These are phyloP conservation scores for Daptonema setosum DNA, from an alignment of 2,888 invertebrate species.

Conservation along the genomic window DNA sequence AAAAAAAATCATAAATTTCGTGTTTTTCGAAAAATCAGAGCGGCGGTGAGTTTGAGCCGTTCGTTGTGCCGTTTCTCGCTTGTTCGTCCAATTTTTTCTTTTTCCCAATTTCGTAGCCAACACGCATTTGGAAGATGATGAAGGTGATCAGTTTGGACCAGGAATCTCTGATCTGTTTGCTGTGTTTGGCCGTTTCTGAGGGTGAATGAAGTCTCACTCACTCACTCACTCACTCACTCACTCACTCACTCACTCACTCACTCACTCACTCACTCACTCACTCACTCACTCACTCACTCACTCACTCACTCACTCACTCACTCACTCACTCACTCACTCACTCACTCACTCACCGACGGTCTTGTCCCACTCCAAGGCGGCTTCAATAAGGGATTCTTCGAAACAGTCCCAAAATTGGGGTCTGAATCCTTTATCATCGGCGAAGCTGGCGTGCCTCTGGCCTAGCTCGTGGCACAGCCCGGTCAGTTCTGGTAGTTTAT, in stretches of 20 bases:
- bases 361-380: conserved; percentile 2
- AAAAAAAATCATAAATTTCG: too few species aligned
- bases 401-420: conserved; percentile 2
- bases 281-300: too few species aligned
- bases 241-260: too few species aligned
- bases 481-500: not conserved
- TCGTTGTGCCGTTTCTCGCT: too few species aligned
- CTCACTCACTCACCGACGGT: not conserved
- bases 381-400: not conserved
- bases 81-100: too few species aligned
- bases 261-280: too few species aligned
- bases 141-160: not conserved
- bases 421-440: not conserved
- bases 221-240: not conserved
- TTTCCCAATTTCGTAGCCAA: not conserved
- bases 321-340: too few species aligned
- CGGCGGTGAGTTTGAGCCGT: too few species aligned
- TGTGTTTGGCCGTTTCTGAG: not conserved
- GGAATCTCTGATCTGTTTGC: not conserved
- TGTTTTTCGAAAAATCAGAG: too few species aligned
- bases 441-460: not conserved
- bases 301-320: too few species aligned
- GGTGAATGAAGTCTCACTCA: not conserved
- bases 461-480: conserved; percentile 1
- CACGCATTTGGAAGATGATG: not conserved